Evolutionary conservation across 2,113 vertebrate species (phyloP).

Genomic region (Mesembrinibis cayennensis): DNA sequence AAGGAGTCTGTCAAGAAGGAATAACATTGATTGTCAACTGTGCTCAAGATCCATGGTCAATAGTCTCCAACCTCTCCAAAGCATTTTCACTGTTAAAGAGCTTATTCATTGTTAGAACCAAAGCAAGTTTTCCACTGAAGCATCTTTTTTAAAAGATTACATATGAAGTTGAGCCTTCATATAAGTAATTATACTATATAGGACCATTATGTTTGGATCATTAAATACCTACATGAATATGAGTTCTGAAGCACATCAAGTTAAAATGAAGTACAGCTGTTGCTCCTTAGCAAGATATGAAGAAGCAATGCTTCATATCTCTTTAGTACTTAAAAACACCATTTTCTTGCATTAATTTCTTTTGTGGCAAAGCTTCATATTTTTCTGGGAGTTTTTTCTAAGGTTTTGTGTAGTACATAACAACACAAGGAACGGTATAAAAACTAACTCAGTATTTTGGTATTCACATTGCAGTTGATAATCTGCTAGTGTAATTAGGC

Average conservation of each 20-base stretch:
- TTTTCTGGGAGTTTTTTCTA: conserved; percentile 17
- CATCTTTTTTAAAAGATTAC: conserved; percentile 69
- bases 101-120: conserved; percentile 64
- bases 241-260: conserved; percentile 72
- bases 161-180: conserved; percentile 72
- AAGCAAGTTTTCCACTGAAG: conserved; percentile 64
- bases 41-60: conserved; percentile 48
- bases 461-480: conserved; percentile 9
- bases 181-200: conserved; percentile 78
- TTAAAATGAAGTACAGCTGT: conserved; percentile 75
- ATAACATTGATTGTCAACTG: conserved; percentile 34
- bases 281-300: conserved; percentile 67
- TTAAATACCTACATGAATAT: conserved; percentile 76
- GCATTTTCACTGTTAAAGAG: conserved; percentile 59
- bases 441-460: conserved; percentile 6
- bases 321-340: conserved; percentile 52
- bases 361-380: conserved; percentile 63
- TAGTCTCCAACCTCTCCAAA: conserved; percentile 30
- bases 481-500: conserved; percentile 23
- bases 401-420: conserved; percentile 44
- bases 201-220: conserved; percentile 81
- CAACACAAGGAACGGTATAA: conserved; percentile 10
- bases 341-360: conserved; percentile 69
- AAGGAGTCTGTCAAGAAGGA: conserved; percentile 71
- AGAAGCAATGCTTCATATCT: conserved; percentile 64